These are phyloP conservation scores for Biston stratarius DNA, from an alignment of 2,888 invertebrate genomes.

Conservation along the genomic window DNA sequence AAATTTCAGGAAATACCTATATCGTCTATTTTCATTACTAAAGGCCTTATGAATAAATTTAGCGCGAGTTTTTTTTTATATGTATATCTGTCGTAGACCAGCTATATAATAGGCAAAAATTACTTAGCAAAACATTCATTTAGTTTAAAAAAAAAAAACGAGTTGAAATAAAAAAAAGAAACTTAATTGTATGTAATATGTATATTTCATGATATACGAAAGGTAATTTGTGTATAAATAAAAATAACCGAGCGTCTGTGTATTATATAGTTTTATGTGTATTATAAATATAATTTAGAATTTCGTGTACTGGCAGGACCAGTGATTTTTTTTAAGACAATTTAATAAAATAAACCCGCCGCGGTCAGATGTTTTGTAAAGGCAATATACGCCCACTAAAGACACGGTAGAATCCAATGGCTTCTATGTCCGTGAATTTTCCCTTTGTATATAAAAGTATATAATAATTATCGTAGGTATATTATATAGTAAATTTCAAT, in stretches of 20 bases:
- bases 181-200: conserved; percentile 25
- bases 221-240: conserved; percentile 55
- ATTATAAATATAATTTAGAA: conserved; percentile 55
- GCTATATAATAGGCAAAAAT: conserved; percentile 26
- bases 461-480: too few species aligned
- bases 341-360: conserved; percentile 15
- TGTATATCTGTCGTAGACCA: conserved; percentile 2
- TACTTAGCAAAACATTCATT: conserved; percentile 37
- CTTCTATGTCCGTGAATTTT: too few species aligned
- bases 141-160: conserved; percentile 34
- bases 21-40: too few species aligned
- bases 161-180: conserved; percentile 27
- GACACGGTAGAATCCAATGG: too few species aligned
- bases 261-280: conserved; percentile 76
- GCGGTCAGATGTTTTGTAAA: neutral
- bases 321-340: conserved; percentile 48
- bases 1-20: too few species aligned
- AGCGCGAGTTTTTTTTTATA: neutral
- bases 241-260: conserved; percentile 63
- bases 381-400: neutral
- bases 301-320: conserved; percentile 65
- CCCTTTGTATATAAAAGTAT: too few species aligned
- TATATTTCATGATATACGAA: conserved; percentile 38
- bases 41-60: too few species aligned
- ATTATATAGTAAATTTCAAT: too few species aligned